Conservation (phyloP, 2,888 invertebrate species). For the Epinotia brunnichana region DNA sequence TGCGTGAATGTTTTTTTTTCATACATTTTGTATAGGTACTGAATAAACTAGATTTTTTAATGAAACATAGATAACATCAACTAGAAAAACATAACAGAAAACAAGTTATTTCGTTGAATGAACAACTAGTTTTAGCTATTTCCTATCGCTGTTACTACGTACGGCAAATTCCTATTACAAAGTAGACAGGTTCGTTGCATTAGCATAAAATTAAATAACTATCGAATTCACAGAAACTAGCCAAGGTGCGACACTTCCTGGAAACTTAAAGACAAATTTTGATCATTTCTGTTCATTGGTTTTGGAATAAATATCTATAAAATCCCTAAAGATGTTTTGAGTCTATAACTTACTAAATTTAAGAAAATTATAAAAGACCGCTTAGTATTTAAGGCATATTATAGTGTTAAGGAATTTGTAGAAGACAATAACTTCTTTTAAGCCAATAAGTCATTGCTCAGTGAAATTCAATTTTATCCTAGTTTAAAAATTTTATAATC, state of each 20-base stretch:
- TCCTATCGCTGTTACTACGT: slow-evolving; percentile 10
- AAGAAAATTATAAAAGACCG: too few species aligned
- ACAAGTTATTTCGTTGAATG: slow-evolving; percentile 3
- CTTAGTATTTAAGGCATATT: too few species aligned
- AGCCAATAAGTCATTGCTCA: too few species aligned
- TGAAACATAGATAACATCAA: not conserved
- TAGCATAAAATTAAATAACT: slow-evolving; percentile 34
- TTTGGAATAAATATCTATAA: not conserved
- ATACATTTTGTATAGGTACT: too few species aligned
- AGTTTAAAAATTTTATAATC: too few species aligned
- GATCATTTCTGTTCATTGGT: not conserved
- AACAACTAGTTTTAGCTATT: slow-evolving; percentile 8
- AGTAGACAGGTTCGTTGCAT: slow-evolving; percentile 18
- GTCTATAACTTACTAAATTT: too few species aligned
- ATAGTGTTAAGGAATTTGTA: too few species aligned
- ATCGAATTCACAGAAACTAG: slow-evolving; percentile 33
- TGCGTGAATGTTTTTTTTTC: too few species aligned
- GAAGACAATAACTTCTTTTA: too few species aligned
- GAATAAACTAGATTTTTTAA: too few species aligned
- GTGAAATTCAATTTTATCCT: too few species aligned
- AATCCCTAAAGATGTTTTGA: too few species aligned
- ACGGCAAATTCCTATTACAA: slow-evolving; percentile 18
- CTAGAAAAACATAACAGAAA: not conserved
- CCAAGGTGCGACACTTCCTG: slow-evolving; percentile 13
- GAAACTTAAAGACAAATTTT: not conserved